Conservation (phyloP, 1,140 invertebrate species). For the Mylabris phalerata region DNA sequence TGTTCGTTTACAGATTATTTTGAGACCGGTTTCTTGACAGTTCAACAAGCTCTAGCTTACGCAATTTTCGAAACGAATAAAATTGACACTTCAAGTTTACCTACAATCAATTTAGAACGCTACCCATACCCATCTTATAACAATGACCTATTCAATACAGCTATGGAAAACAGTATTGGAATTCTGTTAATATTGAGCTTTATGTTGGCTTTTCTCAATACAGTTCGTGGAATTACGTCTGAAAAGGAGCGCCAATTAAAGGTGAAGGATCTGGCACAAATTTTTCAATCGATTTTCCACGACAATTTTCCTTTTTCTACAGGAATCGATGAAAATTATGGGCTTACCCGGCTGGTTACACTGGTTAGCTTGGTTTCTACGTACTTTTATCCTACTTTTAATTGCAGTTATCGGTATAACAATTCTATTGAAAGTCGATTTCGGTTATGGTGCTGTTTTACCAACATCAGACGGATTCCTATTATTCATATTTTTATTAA, state of each 20-base stretch:
- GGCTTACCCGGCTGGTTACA: conserved; percentile 75
- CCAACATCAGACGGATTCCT: conserved; percentile 28
- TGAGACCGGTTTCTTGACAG: conserved; percentile 58
- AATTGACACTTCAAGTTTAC: conserved; percentile 30
- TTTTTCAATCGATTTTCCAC: no score
- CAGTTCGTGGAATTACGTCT: conserved; percentile 59
- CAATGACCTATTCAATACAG: conserved; percentile 60
- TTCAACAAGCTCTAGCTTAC: conserved; percentile 59
- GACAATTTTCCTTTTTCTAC: not conserved
- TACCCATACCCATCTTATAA: conserved; percentile 70
- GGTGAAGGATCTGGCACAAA: conserved; percentile 35
- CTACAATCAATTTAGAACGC: conserved; percentile 49
- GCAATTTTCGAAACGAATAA: conserved; percentile 21
- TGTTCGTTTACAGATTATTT: conserved; percentile 53
- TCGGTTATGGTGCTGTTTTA: conserved; percentile 28
- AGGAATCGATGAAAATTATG: conserved; percentile 51
- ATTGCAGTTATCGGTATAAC: conserved; percentile 53
- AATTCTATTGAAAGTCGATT: conserved; percentile 35
- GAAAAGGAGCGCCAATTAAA: conserved; percentile 61
- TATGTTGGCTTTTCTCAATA: conserved; percentile 69
- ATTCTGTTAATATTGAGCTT: conserved; percentile 72
- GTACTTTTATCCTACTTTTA: conserved; percentile 63
- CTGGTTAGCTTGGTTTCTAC: conserved; percentile 77
- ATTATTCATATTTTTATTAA: conserved; percentile 47
- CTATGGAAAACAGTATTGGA: conserved; percentile 63